Evolutionary conservation across 2,113 vertebrate species (phyloP).

Genomic region (Malurus melanocephalus): DNA sequence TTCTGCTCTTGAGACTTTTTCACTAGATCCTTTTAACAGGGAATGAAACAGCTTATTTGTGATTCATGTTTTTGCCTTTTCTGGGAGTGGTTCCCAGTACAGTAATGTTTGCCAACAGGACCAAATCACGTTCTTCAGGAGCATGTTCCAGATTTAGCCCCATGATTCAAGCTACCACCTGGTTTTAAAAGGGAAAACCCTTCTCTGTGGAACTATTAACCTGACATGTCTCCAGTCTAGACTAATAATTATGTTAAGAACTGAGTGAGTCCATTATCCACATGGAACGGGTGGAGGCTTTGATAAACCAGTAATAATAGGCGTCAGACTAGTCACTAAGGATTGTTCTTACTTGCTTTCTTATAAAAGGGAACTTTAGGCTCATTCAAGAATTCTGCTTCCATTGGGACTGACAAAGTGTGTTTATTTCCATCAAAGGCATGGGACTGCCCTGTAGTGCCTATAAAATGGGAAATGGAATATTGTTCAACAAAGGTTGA

Average conservation of each 20-base stretch:
- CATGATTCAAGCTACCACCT: slow-evolving; percentile 35
- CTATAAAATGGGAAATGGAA: slow-evolving; percentile 43
- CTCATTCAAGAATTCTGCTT: slow-evolving; percentile 14
- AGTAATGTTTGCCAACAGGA: slow-evolving; percentile 14
- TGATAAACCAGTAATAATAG: slow-evolving; percentile 32
- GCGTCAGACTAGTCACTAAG: not conserved
- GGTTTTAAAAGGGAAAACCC: slow-evolving; percentile 40
- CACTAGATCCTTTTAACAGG: not conserved
- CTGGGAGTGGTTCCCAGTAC: slow-evolving; percentile 3
- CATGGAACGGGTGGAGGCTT: not conserved
- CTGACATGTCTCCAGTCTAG: slow-evolving; percentile 38
- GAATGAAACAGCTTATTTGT: not conserved
- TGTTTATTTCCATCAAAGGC: slow-evolving; percentile 6
- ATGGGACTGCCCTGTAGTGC: not conserved
- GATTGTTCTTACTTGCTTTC: slow-evolving; percentile 27
- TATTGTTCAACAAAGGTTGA: slow-evolving; percentile 1
- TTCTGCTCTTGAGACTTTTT: slow-evolving; percentile 2
- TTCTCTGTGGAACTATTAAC: slow-evolving; percentile 19
- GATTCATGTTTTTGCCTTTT: slow-evolving; percentile 12
- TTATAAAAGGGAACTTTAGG: slow-evolving; percentile 21
- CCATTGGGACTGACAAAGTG: not conserved
- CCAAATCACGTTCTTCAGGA: not conserved
- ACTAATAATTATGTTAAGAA: slow-evolving; percentile 40
- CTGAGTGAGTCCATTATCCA: not conserved
- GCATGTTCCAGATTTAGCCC: slow-evolving; percentile 16